Conservation (phyloP, 2,888 invertebrate genomes). For the Diloba caeruleocephala region DNA sequence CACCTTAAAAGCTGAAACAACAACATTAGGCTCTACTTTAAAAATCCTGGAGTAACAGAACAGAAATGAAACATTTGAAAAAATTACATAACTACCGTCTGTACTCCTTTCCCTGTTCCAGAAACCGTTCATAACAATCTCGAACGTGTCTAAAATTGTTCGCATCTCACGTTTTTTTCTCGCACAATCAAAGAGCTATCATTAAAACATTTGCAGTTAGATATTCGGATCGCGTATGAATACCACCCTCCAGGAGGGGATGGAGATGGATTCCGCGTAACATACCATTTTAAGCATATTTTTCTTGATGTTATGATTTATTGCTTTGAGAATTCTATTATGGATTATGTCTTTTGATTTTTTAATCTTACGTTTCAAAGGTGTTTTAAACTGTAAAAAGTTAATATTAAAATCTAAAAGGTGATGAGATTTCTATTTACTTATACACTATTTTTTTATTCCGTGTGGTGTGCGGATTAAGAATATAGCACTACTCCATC, state of each 20-base stretch:
- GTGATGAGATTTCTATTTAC: too few species aligned
- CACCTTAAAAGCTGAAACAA: too few species aligned
- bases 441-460: too few species aligned
- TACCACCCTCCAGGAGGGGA: neutral
- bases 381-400: too few species aligned
- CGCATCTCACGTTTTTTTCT: conserved; percentile 41
- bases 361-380: too few species aligned
- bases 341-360: neutral
- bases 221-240: conserved; percentile 49
- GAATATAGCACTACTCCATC: too few species aligned
- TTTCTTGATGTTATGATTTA: conserved; percentile 26
- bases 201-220: conserved; percentile 52
- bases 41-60: too few species aligned
- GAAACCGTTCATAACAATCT: conserved; percentile 31
- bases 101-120: conserved; percentile 3
- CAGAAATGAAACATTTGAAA: neutral
- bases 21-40: too few species aligned
- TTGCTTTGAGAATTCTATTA: neutral
- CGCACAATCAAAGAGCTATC: conserved; percentile 50
- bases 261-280: conserved; percentile 21
- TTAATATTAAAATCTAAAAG: too few species aligned
- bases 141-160: conserved; percentile 39
- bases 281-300: conserved; percentile 42
- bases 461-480: too few species aligned
- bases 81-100: conserved; percentile 3